Evolutionary conservation across 2,797 vertebrate species (phyloP).

Genomic region (Ispidina picta): DNA sequence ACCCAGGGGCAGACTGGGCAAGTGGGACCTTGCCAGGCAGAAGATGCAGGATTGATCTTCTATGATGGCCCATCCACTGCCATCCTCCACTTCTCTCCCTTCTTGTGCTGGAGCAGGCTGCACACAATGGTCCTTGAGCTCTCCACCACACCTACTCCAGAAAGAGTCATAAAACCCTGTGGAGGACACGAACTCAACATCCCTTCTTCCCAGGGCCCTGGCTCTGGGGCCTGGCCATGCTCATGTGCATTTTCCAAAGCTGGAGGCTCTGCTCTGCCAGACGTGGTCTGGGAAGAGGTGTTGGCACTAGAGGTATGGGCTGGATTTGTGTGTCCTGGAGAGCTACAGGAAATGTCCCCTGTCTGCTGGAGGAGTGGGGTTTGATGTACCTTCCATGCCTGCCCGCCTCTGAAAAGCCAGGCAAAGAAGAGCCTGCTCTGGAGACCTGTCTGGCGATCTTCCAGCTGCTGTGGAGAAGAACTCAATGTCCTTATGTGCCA

Average conservation of each 20-base stretch:
- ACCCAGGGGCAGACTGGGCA: neutral
- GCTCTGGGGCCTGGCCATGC: neutral
- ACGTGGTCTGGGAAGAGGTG: neutral
- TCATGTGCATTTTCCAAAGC: neutral
- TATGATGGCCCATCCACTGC: neutral
- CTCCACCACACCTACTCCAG: neutral
- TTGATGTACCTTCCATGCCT: neutral
- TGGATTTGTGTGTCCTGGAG: neutral
- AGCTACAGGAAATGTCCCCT: neutral
- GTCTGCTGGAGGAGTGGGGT: neutral
- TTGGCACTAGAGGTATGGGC: neutral
- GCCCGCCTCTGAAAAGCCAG: neutral
- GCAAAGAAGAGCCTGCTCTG: neutral
- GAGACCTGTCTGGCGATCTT: neutral
- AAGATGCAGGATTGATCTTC: neutral
- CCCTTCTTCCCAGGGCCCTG: neutral
- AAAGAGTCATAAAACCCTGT: neutral
- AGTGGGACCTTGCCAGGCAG: accelerated
- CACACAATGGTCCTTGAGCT: neutral
- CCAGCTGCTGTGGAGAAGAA: neutral
- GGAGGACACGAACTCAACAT: neutral
- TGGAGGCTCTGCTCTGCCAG: neutral
- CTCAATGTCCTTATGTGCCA: accelerated
- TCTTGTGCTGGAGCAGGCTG: neutral
- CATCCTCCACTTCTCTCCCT: neutral